Base-by-base conservation (phyloP, 2,888 invertebrate genomes). In the Drosophila colorata region DNA sequence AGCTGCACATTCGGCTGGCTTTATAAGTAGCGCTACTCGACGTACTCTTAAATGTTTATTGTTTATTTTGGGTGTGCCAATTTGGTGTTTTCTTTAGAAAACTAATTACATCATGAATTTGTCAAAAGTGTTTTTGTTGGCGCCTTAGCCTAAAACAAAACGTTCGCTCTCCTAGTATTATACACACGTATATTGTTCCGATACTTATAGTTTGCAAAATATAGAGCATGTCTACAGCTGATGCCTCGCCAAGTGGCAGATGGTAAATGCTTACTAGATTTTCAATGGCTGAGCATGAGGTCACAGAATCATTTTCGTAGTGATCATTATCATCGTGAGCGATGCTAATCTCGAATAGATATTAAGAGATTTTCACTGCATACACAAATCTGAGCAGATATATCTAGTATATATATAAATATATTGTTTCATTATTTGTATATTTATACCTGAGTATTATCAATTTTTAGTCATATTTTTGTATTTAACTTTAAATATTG, bases 71-170 rank as follows among this genome's bases (percentile, higher is more conserved):
- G 68, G 86, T 86, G 83, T 80, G 87, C 87, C 88, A 88, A 86
- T 82, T 88, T 71, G 47, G 57, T 73, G 65, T 74, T 70, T 51
- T 56, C 60, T 60, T 69, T 63, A n/a, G 52, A 49, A 79, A 79
- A 79, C 86, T 86, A 88, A 88, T 88, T 86, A 76, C 80, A 86
- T 82, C 80, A 77, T 76, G 83, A 72, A 74, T 83, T 83, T 86
- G 88, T 82, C 87, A 85, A 85, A 78, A 82, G 69, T 68, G 67
- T 40, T 43, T 57, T 58, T 40, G 31, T 40, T 48, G 40, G 57
- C 43, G 8, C n/a, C 40, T 52, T n/a, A 25, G 48, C 38, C 44
- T 23, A 40, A 43, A 35, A 52, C 47, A 47, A 49, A 49, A 37
- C 28, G 11, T 43, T 53, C 20, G 8, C 16, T 25, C 7, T 25